Conservation (phyloP, 2,888 invertebrate genomes). For the Candidula unifasciata region DNA sequence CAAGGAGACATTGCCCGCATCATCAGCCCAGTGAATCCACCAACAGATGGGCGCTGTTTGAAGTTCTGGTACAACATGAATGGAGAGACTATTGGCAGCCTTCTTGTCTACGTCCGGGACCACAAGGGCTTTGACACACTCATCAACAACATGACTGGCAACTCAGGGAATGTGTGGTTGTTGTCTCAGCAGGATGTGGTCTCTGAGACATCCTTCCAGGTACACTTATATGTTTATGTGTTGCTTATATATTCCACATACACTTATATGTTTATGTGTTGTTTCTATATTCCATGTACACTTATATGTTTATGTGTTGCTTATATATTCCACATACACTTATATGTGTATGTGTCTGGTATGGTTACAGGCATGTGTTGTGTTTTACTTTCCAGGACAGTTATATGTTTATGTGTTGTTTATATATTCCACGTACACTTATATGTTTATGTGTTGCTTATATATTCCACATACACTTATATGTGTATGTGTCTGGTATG, state of each 20-base stretch:
- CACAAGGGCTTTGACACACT: slow-evolving; percentile 49
- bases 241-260: neutral
- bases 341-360: too few relatives aligned
- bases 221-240: slow-evolving; percentile 36
- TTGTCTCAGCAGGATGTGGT: slow-evolving; percentile 60
- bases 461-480: too few relatives aligned
- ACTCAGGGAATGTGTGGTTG: slow-evolving; percentile 68
- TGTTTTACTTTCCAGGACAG: too few relatives aligned
- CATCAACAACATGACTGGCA: slow-evolving; percentile 63
- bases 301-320: too few relatives aligned
- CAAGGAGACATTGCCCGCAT: slow-evolving; percentile 80
- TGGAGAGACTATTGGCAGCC: slow-evolving; percentile 62
- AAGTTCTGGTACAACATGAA: slow-evolving; percentile 68
- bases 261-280: too few relatives aligned
- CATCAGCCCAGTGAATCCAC: slow-evolving; percentile 52
- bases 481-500: too few relatives aligned
- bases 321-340: too few relatives aligned
- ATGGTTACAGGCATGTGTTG: too few relatives aligned
- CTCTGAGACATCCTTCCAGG: slow-evolving; percentile 56
- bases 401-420: too few relatives aligned
- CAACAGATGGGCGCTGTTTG: slow-evolving; percentile 59
- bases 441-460: too few relatives aligned
- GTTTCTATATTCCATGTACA: too few relatives aligned
- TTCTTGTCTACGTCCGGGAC: slow-evolving; percentile 59
- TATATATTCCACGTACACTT: too few relatives aligned